Conservation (phyloP, 1,140 invertebrate species). For the Tetranychus cinnabarinus region DNA sequence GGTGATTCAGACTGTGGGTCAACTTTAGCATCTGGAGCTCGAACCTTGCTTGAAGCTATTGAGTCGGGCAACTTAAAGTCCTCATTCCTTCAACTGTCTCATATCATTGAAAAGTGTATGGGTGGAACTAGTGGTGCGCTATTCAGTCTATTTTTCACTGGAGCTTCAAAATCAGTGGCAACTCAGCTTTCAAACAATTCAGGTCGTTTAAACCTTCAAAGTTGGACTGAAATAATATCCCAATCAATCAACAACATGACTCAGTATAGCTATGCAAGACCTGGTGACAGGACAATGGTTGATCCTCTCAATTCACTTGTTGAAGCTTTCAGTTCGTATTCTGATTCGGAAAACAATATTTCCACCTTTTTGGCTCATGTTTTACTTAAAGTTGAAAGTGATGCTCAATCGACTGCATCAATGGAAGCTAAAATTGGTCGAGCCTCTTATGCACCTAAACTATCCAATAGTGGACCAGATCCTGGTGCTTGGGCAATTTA, state of each 20-base stretch:
- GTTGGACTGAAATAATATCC: conserved; percentile 27
- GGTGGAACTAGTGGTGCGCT: conserved; percentile 44
- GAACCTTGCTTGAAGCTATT: conserved; percentile 23
- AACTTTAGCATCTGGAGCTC: conserved; percentile 37
- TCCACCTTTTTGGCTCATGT: not conserved
- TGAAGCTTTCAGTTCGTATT: not conserved
- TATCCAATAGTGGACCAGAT: not conserved
- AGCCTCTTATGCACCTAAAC: conserved; percentile 20
- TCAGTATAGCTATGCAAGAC: conserved; percentile 43
- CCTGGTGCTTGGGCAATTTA: not conserved
- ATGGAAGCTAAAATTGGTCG: conserved; percentile 30
- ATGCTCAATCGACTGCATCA: conserved; percentile 21
- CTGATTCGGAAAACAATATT: not conserved
- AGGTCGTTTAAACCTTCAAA: conserved; percentile 7
- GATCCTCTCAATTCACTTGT: conserved; percentile 3
- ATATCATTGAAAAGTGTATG: conserved; percentile 34
- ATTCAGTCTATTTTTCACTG: conserved; percentile 43
- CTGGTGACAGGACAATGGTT: conserved; percentile 50
- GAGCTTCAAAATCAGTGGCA: conserved; percentile 25
- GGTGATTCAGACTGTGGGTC: conserved; percentile 62
- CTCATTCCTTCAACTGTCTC: conserved; percentile 7
- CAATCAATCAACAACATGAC: conserved; percentile 31
- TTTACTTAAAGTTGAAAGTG: not conserved
- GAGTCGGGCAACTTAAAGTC: not conserved
- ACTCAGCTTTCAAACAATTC: not conserved